These are phyloP conservation scores for Gortyna flavago DNA, from an alignment of 2,888 invertebrate genomes.

Conservation along the genomic window DNA sequence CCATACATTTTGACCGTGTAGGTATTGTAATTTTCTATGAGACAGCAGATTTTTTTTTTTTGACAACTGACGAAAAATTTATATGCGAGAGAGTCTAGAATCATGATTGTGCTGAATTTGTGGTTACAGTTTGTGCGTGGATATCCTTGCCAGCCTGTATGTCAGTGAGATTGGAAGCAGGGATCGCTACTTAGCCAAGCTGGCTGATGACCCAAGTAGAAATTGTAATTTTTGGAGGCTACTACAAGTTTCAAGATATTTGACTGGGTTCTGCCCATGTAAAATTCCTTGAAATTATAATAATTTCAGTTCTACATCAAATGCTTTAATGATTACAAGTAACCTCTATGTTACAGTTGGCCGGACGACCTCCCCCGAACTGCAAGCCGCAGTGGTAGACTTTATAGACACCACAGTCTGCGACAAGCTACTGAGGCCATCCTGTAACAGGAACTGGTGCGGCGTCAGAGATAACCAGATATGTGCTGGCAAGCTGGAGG, in stretches of 20 bases:
- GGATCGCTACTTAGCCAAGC: too few species aligned
- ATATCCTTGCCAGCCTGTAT: too few species aligned
- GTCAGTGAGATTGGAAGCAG: too few species aligned
- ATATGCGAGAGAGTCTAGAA: too few species aligned
- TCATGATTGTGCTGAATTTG: too few species aligned
- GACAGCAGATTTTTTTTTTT: too few species aligned
- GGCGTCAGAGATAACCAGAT: conserved; percentile 77
- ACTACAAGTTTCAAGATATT: neutral
- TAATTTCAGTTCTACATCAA: neutral
- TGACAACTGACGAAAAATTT: too few species aligned
- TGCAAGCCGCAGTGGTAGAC: conserved; percentile 77
- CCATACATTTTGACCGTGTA: too few species aligned
- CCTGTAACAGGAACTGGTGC: conserved; percentile 76
- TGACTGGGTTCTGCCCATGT: neutral
- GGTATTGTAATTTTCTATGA: too few species aligned
- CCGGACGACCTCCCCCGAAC: conserved; percentile 70
- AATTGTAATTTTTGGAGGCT: neutral
- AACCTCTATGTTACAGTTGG: conserved; percentile 59
- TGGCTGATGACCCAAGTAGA: neutral
- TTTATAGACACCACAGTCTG: conserved; percentile 73
- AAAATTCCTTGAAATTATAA: neutral
- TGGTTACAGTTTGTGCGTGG: too few species aligned
- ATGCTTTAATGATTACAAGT: neutral
- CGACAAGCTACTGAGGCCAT: conserved; percentile 65
- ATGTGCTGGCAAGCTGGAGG: conserved; percentile 80